These are phyloP conservation scores for Beris chalybata DNA, from an alignment of 2,888 invertebrate species.

Conservation along the genomic window DNA sequence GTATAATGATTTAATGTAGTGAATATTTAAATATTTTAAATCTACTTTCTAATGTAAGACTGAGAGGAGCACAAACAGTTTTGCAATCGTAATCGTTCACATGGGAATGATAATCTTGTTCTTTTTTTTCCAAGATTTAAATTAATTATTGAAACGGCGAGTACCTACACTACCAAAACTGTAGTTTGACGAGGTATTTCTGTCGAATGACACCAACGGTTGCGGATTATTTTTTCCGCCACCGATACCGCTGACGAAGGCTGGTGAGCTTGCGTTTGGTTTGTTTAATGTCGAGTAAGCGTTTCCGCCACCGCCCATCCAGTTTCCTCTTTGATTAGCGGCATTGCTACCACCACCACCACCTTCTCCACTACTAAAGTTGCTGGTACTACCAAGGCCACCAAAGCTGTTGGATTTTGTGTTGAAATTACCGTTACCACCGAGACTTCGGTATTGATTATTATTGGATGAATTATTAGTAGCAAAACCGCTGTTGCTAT, in stretches of 20 bases:
- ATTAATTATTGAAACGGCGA: conserved; percentile 11
- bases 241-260: conserved; percentile 11
- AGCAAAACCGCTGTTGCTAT: background rate
- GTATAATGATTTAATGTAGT: no score
- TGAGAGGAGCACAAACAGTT: no score
- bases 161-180: conserved; percentile 2
- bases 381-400: background rate
- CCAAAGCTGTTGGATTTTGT: conserved; percentile 2
- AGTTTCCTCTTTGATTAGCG: conserved; percentile 15
- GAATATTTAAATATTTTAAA: no score
- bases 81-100: background rate
- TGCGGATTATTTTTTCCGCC: background rate
- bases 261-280: conserved; percentile 1
- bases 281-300: conserved; percentile 23
- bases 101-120: background rate
- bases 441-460: conserved; percentile 12
- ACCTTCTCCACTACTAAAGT: background rate
- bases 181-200: conserved; percentile 7
- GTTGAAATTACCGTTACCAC: conserved; percentile 5
- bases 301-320: conserved; percentile 28
- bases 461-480: conserved; percentile 5
- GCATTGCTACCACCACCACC: background rate
- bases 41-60: no score
- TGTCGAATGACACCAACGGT: background rate
- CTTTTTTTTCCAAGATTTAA: background rate